These are phyloP conservation scores for Cyprinus carpio DNA, from an alignment of 2,113 vertebrate genomes.

Conservation along the genomic window DNA sequence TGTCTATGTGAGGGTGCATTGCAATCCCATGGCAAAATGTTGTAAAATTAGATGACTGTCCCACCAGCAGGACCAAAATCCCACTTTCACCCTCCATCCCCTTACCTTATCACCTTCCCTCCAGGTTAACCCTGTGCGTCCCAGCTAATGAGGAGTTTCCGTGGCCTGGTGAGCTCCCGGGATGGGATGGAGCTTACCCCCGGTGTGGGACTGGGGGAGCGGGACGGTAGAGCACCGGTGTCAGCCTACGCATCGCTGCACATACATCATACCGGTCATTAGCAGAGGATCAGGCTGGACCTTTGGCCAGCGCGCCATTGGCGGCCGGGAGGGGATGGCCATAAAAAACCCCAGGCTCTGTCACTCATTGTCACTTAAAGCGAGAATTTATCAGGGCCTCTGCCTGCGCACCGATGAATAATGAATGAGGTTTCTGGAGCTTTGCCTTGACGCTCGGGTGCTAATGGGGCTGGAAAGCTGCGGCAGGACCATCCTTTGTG, in stretches of 20 bases:
- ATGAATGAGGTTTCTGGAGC: constrained; percentile 93
- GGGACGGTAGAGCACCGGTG: constrained; percentile 73
- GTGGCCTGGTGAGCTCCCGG: constrained; percentile 38
- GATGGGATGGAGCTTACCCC: constrained; percentile 51
- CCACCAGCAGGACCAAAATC: constrained; percentile 25
- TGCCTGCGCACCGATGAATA: constrained; percentile 94
- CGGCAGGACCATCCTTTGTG: constrained; percentile 78
- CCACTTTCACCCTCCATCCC: not conserved
- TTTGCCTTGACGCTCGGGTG: constrained; percentile 72
- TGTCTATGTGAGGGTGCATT: not conserved
- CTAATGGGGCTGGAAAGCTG: constrained; percentile 90
- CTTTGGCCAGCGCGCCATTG: constrained; percentile 85
- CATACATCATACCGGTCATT: constrained; percentile 91
- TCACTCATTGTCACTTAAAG: constrained; percentile 97
- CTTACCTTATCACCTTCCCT: constrained; percentile 54
- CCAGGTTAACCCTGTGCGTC: constrained; percentile 75
- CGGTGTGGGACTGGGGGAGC: constrained; percentile 70
- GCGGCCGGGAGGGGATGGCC: constrained; percentile 76
- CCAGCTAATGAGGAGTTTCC: constrained; percentile 63
- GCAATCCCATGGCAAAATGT: not conserved
- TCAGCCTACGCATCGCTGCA: constrained; percentile 80
- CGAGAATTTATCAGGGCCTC: constrained; percentile 97
- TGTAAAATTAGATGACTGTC: constrained; percentile 15
- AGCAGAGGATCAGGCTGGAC: constrained; percentile 84
- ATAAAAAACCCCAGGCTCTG: constrained; percentile 84